phyloP scores from a whole-genome alignment of 2,797 vertebrate genomes.

The Sparus aurata region DNA sequence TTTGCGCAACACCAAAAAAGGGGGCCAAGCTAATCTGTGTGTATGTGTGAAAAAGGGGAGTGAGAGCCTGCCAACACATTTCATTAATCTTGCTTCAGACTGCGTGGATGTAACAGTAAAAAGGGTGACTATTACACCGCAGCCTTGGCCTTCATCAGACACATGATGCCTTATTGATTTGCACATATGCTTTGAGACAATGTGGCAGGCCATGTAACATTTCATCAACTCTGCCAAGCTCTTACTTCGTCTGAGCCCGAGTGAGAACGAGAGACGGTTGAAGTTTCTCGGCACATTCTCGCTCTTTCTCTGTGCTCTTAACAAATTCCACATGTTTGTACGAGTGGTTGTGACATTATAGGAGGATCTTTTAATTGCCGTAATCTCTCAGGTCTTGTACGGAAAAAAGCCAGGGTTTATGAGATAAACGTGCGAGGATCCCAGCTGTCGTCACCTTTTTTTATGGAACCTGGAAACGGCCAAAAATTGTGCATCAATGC shows the following conservation, averaged over 20 bases:
- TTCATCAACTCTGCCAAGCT: slow-evolving; percentile 57
- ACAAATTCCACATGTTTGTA: slow-evolving; percentile 74
- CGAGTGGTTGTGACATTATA: slow-evolving; percentile 22
- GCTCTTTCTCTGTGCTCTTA: slow-evolving; percentile 44
- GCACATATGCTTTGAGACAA: slow-evolving; percentile 62
- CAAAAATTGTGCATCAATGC: slow-evolving; percentile 28
- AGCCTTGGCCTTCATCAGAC: slow-evolving; percentile 65
- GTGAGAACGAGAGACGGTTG: slow-evolving; percentile 53
- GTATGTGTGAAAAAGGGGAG: slow-evolving; percentile 36
- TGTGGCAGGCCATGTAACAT: slow-evolving; percentile 51
- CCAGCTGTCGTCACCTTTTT: slow-evolving; percentile 13
- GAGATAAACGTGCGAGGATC: slow-evolving; percentile 11
- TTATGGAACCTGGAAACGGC: neutral
- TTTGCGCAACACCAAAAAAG: slow-evolving; percentile 18
- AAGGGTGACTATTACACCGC: slow-evolving; percentile 33
- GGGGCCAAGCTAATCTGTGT: slow-evolving; percentile 40
- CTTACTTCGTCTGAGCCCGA: slow-evolving; percentile 38
- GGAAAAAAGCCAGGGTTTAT: slow-evolving; percentile 1
- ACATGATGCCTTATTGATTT: slow-evolving; percentile 61
- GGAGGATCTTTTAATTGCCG: slow-evolving; percentile 54
- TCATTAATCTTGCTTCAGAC: slow-evolving; percentile 64
- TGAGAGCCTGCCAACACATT: slow-evolving; percentile 64
- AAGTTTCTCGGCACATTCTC: slow-evolving; percentile 22
- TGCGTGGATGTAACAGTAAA: slow-evolving; percentile 39
- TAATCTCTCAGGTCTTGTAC: slow-evolving; percentile 4